Percentiles rank a stretch among this genome's conserved stretches.
Evolutionary conservation across 2,888 invertebrate species (phyloP).

Genomic region (Temnothorax rugatulus): DNA sequence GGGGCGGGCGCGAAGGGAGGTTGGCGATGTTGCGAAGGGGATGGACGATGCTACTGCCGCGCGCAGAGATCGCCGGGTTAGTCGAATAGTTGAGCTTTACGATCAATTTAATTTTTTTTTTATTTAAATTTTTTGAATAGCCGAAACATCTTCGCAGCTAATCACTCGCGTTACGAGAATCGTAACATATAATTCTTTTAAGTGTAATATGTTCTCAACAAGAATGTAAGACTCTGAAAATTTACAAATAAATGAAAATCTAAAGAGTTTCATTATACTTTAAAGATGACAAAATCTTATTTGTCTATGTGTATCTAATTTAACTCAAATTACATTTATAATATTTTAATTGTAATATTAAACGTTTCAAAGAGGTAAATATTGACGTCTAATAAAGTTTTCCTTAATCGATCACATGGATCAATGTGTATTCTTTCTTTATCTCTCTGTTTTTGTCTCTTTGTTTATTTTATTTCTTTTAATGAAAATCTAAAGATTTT

Average conservation of each 20-base stretch:
- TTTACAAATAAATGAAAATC: neutral
- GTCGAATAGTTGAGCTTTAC: slow-evolving; percentile 71
- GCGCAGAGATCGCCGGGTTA: slow-evolving; percentile 70
- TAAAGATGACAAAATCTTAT: neutral
- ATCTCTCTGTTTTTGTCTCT: too few relatives aligned
- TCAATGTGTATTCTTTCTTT: too few relatives aligned
- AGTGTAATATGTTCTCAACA: neutral
- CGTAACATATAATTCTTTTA: neutral
- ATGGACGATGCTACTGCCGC: slow-evolving; percentile 69
- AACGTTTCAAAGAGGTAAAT: too few relatives aligned
- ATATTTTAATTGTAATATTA: neutral
- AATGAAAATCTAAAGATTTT: neutral
- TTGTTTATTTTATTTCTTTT: too few relatives aligned
- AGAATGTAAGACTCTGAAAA: neutral
- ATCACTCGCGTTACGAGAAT: neutral
- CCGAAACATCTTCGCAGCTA: too few relatives aligned
- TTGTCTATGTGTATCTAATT: neutral
- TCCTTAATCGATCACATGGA: too few relatives aligned
- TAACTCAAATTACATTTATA: neutral
- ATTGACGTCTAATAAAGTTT: too few relatives aligned
- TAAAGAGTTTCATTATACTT: neutral
- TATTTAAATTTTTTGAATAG: neutral
- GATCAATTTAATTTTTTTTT: slow-evolving; percentile 50
- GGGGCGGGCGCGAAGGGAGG: neutral
- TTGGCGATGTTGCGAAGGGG: slow-evolving; percentile 45